Evolutionary conservation across 2,797 vertebrate genomes (phyloP), one percentile per base, ranked within the genome.

Genomic region (Manis javanica): DNA sequence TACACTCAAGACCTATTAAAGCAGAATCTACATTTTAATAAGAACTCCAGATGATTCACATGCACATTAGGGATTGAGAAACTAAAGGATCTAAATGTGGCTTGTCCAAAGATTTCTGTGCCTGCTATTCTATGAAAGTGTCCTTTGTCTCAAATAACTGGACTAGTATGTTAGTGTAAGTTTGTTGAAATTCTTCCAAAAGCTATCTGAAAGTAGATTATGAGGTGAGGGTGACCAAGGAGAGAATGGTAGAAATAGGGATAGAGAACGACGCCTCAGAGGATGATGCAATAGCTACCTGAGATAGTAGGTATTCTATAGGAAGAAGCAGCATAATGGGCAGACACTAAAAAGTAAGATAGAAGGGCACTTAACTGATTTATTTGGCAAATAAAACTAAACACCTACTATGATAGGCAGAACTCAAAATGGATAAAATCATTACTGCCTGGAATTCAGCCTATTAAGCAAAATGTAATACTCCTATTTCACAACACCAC

Each of bases 361-460:
- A 29, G n/a, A 84, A 95, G 26, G 26, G 18, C 39, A 90, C 16
- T 71, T 77, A 91, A 90, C 81, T 29, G 14, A 90, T 77, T 61
- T 79, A 92, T 66, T 78, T 86, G 53, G 97, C 59, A 96, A 90
- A 66, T 51, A 78, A 95, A 94, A 72, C 51, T 57, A 91, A 97
- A 87, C 14, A 95, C 31, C 71, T 75, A 93, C n/a, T 69, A 66
- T 39, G 9, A 23, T 59, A 82, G 78, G 72, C 23, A 96, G 79
- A 94, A 83, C 7, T 92, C 71, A 90, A 92, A 88, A 95, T 72
- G 10, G 86, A n/a, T 26, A 97, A 84, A 92, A 90, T 42, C 57
- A 71, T 55, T 77, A 81, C 31, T 95, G 57, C 15, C 51, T 82
- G 10, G n/a, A 72, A 12, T 87, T 93, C 7, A 51, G 37, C 46